Percentiles rank a stretch among this genome's conserved stretches.
These are phyloP conservation scores for Gallinago jamesoni DNA, from an alignment of 2,113 vertebrate genomes.

Conservation along the genomic window DNA sequence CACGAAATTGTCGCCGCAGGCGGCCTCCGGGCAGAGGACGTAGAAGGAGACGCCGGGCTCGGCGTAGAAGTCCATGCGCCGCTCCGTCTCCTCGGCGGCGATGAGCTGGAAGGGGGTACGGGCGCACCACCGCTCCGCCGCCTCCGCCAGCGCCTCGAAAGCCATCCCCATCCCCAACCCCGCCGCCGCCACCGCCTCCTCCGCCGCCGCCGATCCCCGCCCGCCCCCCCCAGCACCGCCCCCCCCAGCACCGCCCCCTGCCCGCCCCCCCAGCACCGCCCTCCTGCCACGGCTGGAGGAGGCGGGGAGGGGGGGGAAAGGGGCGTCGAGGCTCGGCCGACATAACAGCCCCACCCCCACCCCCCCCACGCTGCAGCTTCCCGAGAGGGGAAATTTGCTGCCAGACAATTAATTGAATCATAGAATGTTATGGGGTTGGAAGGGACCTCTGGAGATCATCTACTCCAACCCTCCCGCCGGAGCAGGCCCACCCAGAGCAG, in stretches of 20 bases:
- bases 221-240: not conserved
- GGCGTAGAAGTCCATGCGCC: conserved; percentile 96
- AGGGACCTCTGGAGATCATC: too few relatives aligned
- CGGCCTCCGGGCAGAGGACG: conserved; percentile 90
- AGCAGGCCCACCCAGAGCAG: too few relatives aligned
- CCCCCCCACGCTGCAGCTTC: too few relatives aligned
- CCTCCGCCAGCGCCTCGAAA: conserved; percentile 95
- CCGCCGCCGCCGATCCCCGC: not conserved
- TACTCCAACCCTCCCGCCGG: too few relatives aligned
- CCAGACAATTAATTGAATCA: not conserved
- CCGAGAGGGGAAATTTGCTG: not conserved
- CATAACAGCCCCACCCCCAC: not conserved
- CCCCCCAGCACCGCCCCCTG: not conserved
- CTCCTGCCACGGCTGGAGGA: not conserved
- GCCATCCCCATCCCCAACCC: conserved; percentile 73
- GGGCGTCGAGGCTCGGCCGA: not conserved
- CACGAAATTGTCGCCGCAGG: conserved; percentile 93
- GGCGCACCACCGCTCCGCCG: conserved; percentile 94
- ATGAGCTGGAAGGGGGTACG: conserved; percentile 95
- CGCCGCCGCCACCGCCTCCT: conserved; percentile 41
- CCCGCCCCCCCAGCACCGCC: not conserved
- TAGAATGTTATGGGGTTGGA: too few relatives aligned
- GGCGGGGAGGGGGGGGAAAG: not conserved
- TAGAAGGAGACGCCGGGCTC: conserved; percentile 97
- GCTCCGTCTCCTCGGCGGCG: conserved; percentile 92